Evolutionary conservation across 2,888 invertebrate species (phyloP).

Genomic region (Thereva unica): DNA sequence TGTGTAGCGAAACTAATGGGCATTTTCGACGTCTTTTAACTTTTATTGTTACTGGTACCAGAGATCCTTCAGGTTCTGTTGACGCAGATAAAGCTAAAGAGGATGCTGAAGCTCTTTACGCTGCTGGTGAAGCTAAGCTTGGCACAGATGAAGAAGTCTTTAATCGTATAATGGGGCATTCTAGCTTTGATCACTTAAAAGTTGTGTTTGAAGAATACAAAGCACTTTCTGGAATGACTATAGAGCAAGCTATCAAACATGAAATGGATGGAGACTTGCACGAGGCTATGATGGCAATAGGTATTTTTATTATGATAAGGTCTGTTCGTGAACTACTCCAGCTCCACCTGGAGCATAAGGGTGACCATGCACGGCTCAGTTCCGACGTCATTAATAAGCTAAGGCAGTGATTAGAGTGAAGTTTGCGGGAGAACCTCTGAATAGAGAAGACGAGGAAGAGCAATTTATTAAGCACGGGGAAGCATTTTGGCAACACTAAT

Average conservation of each 20-base stretch:
- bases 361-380: too few relatives aligned
- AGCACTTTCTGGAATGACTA: slow-evolving; percentile 70
- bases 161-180: slow-evolving; percentile 72
- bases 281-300: slow-evolving; percentile 71
- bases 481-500: too few relatives aligned
- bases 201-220: slow-evolving; percentile 75
- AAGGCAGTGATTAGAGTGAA: too few relatives aligned
- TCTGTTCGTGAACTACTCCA: too few relatives aligned
- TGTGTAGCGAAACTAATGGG: slow-evolving; percentile 77
- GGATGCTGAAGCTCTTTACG: slow-evolving; percentile 70
- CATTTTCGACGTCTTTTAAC: slow-evolving; percentile 77
- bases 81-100: slow-evolving; percentile 71
- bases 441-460: too few relatives aligned
- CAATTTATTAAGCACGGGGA: too few relatives aligned
- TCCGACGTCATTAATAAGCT: too few relatives aligned
- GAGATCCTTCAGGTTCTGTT: slow-evolving; percentile 66
- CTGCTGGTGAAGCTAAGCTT: slow-evolving; percentile 72
- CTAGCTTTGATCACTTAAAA: slow-evolving; percentile 73
- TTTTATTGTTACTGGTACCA: slow-evolving; percentile 69
- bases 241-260: slow-evolving; percentile 72
- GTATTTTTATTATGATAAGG: slow-evolving; percentile 57
- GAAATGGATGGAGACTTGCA: slow-evolving; percentile 70
- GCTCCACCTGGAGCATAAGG: too few relatives aligned
- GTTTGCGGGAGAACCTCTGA: too few relatives aligned
- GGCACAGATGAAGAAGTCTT: slow-evolving; percentile 77